Percentiles rank a stretch among this genome's conserved stretches.
Conservation (phyloP, 1,140 invertebrate genomes). For the Bacillus rossius region DNA sequence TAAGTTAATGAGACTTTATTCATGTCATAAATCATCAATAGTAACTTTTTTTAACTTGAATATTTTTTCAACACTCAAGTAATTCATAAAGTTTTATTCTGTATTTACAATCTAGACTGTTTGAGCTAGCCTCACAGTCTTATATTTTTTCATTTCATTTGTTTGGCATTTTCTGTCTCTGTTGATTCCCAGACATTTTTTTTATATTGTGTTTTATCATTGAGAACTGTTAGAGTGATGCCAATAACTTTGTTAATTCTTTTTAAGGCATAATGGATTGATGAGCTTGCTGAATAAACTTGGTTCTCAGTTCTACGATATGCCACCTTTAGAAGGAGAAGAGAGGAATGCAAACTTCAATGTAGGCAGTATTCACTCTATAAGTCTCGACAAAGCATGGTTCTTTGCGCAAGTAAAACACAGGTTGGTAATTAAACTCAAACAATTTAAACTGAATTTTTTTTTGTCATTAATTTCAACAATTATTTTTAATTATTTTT, state of each 20-base stretch:
- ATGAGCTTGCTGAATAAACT: constrained; percentile 55
- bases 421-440: constrained; percentile 29
- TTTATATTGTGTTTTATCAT: too few relatives aligned
- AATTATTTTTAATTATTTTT: background rate
- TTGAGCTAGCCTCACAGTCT: background rate
- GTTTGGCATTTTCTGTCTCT: background rate
- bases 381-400: constrained; percentile 48
- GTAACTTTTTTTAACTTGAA: too few relatives aligned
- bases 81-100: background rate
- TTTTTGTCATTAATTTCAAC: too few relatives aligned
- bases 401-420: constrained; percentile 46
- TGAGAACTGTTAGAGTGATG: too few relatives aligned
- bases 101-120: background rate
- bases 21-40: too few relatives aligned
- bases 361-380: constrained; percentile 41
- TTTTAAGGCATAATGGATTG: constrained; percentile 49
- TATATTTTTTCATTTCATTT: background rate
- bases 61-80: too few relatives aligned
- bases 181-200: too few relatives aligned
- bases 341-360: constrained; percentile 40
- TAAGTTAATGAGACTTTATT: too few relatives aligned
- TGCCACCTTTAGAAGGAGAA: constrained; percentile 43
- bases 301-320: constrained; percentile 45
- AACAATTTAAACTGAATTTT: too few relatives aligned
- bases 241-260: constrained; percentile 1